Evolutionary conservation across 53 echinoderm and acorn worm species (phyloP), one percentile per base, ranked within the genome.

Genomic region (Crossaster papposus): DNA sequence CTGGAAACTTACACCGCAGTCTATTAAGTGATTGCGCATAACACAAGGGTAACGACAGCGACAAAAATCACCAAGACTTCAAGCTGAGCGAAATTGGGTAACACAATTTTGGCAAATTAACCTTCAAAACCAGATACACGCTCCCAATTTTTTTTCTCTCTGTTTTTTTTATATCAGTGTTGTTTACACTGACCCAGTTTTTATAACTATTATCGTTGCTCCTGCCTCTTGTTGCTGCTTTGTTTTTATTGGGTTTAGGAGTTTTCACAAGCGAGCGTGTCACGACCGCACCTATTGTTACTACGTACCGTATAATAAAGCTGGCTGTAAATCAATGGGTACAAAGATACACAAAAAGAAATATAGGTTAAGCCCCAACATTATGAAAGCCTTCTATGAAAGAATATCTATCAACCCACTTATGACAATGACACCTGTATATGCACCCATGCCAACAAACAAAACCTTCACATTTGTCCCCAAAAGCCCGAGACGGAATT

Each of bases 381-480:
- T 79, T 10, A 33, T 74, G 35, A 71, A 85, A 24, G 18, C 29
- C n/a, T n/a, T n/a, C n/a, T n/a, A n/a, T n/a, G 63, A 62, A 34
- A 44, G 44, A 54, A 54, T 36, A 76, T 87, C 54, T 24, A 87
- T 87, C 87, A 87, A 87, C 87, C 87, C 58, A 87, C 28, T 87
- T 87, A 77, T 87, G 87, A 75, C 87, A 87, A 87, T n/a, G 26
- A n/a, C n/a, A n/a, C n/a, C n/a, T n/a, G 32, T 51, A 8, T 4
- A 34, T 79, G 51, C 36, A 36, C 30, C 30, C 14, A 71, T 71
- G 72, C 72, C 32, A 22, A 51, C 44, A 50, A 78, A n/a, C n/a
- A n/a, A n/a, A n/a, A n/a, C n/a, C 78, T 18, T 52, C 79, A 53
- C 2, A 14, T 54, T 23, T 29, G 14, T 51, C n/a, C 54, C 54